A percentile compares a stretch with the other conserved stretches of the same genome.
Evolutionary conservation across 2,113 vertebrate species (phyloP).

Genomic region (Heterotilapia buettikoferi): DNA sequence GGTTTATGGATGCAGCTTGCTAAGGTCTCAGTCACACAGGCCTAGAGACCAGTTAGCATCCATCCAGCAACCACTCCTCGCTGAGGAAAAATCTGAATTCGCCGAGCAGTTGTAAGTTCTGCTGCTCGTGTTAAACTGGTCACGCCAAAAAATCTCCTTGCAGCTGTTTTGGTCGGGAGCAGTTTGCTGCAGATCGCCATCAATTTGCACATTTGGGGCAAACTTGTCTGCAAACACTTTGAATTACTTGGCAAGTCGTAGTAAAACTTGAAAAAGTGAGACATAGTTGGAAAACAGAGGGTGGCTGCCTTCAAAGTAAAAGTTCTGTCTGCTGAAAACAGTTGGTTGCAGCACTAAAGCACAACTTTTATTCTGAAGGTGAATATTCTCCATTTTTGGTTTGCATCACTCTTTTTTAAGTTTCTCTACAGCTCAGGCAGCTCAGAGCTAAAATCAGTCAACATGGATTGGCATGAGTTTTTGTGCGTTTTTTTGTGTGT

Average conservation of each 20-base stretch:
- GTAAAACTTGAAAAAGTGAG: neutral
- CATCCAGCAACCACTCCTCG: neutral
- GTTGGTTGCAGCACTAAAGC: neutral
- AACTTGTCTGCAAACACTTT: neutral
- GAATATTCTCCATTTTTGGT: neutral
- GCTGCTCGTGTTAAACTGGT: neutral
- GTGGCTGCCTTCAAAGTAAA: neutral
- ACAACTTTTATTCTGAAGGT: neutral
- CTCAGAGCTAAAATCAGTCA: neutral
- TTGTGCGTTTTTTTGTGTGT: too few relatives aligned
- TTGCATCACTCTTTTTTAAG: neutral
- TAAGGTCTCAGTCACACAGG: neutral
- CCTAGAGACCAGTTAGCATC: neutral
- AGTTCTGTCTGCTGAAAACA: accelerated
- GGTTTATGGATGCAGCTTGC: neutral
- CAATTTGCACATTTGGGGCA: neutral
- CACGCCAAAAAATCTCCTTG: neutral
- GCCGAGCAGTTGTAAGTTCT: neutral
- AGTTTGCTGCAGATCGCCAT: accelerated
- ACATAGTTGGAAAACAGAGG: neutral
- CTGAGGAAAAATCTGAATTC: neutral
- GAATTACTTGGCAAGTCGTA: neutral
- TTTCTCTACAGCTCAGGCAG: neutral
- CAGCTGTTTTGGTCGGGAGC: neutral
- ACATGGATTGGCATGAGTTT: neutral